These are phyloP conservation scores for Orchesella flavescens DNA, from an alignment of 2,888 invertebrate species.

Conservation along the genomic window DNA sequence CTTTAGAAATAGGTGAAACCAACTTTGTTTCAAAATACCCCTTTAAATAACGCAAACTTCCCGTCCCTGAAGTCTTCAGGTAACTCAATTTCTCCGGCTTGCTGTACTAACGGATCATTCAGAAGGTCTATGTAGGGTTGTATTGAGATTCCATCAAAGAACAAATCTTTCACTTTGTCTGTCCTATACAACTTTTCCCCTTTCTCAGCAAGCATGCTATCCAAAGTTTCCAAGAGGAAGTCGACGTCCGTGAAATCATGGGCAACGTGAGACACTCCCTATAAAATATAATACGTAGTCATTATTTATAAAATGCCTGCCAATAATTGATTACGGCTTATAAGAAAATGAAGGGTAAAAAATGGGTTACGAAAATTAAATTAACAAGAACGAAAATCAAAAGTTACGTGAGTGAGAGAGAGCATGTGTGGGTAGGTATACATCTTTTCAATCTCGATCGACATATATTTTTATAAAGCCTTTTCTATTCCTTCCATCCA, in stretches of 20 bases:
- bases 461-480: too few relatives aligned
- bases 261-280: conserved; percentile 68
- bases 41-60: conserved; percentile 62
- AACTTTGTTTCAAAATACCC: conserved; percentile 47
- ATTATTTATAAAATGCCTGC: too few relatives aligned
- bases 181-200: conserved; percentile 69
- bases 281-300: not conserved
- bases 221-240: conserved; percentile 62
- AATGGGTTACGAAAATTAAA: too few relatives aligned
- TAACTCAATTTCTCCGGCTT: conserved; percentile 48
- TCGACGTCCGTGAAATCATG: conserved; percentile 63
- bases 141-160: conserved; percentile 67
- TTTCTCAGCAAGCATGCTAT: conserved; percentile 62
- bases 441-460: too few relatives aligned
- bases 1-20: too few relatives aligned
- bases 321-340: too few relatives aligned
- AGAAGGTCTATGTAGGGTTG: conserved; percentile 60
- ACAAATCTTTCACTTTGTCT: conserved; percentile 63
- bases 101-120: conserved; percentile 48
- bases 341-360: too few relatives aligned
- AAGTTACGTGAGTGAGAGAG: too few relatives aligned
- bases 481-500: too few relatives aligned
- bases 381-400: too few relatives aligned
- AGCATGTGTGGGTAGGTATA: too few relatives aligned
- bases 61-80: conserved; percentile 61